These are phyloP conservation scores for Morinoia aosen DNA, from an alignment of 2,888 invertebrate species.

Conservation along the genomic window DNA sequence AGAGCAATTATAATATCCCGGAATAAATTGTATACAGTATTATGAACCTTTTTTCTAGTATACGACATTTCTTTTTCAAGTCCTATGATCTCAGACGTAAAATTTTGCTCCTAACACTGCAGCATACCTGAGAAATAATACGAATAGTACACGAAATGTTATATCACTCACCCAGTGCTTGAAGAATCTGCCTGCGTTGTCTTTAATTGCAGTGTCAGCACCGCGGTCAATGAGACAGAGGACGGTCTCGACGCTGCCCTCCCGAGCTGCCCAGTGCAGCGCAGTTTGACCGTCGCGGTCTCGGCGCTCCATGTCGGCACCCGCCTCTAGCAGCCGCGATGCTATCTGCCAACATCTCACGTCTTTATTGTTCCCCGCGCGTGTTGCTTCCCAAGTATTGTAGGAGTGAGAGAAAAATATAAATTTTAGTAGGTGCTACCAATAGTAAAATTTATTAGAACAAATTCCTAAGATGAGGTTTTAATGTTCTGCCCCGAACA, in stretches of 20 bases:
- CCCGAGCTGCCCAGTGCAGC: slow-evolving; percentile 58
- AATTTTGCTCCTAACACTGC: no score
- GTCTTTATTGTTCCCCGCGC: background rate
- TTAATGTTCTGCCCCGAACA: no score
- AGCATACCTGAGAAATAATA: background rate
- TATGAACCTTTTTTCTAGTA: no score
- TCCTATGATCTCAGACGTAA: no score
- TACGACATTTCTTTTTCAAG: no score
- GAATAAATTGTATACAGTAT: no score
- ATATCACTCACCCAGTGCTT: slow-evolving; percentile 57
- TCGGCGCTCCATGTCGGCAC: slow-evolving; percentile 28
- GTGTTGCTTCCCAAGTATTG: no score
- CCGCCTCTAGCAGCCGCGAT: background rate
- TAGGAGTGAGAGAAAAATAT: no score
- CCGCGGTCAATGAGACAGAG: slow-evolving; percentile 56
- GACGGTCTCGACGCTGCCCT: slow-evolving; percentile 61
- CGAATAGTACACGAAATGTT: background rate
- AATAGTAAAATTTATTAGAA: no score
- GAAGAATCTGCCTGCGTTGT: slow-evolving; percentile 56
- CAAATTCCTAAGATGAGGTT: no score
- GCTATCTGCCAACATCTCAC: background rate
- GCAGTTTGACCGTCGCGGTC: slow-evolving; percentile 49
- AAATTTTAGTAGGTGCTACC: no score
- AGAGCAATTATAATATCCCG: no score
- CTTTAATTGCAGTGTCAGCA: slow-evolving; percentile 56